phyloP scores from a whole-genome alignment of 2,113 vertebrate species.

The Merops nubicus region DNA sequence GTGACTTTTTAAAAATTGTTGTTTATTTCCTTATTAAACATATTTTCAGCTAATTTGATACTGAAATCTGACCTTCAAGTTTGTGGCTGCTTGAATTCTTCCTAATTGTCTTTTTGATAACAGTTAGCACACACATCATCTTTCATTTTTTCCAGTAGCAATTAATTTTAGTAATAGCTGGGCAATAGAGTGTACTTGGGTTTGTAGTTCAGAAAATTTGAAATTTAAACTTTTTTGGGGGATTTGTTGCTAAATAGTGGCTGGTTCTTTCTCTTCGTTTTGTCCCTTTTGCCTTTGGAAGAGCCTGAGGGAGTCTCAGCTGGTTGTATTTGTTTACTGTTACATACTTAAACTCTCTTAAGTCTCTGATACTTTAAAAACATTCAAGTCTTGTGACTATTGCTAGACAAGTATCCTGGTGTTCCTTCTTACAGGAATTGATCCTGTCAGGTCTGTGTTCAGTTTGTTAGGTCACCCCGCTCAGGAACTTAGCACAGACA shows the following conservation, averaged over 20 bases:
- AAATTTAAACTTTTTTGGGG: not conserved
- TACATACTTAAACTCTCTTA: not conserved
- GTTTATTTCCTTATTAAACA: not conserved
- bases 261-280: not conserved
- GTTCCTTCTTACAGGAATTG: not conserved
- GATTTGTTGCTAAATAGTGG: not conserved
- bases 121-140: rapidly evolving
- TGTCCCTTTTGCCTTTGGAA: not conserved
- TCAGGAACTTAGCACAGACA: not conserved
- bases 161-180: not conserved
- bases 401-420: not conserved
- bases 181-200: not conserved
- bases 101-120: not conserved
- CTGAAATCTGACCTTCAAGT: not conserved
- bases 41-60: not conserved
- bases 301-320: not conserved
- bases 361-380: not conserved
- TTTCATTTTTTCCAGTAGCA: not conserved
- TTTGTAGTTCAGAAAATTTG: not conserved
- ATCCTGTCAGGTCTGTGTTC: not conserved
- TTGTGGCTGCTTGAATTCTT: not conserved
- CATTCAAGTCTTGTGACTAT: not conserved
- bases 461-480: not conserved
- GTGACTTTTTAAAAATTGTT: no score
- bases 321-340: not conserved